Conservation (phyloP, 2,888 invertebrate species). For the Anthophora plumipes region DNA sequence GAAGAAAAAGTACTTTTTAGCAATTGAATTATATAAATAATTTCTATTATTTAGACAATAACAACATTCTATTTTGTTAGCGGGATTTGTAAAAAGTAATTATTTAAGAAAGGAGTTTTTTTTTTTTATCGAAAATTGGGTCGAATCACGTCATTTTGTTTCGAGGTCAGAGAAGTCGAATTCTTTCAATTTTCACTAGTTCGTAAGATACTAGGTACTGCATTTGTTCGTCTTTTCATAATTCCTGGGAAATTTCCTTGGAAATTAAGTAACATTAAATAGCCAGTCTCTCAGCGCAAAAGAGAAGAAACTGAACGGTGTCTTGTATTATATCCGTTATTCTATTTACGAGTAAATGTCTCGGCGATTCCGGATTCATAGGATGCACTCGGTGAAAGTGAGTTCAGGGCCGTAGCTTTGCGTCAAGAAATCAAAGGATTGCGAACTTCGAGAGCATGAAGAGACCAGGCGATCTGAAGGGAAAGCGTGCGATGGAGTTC, state of each 20-base stretch:
- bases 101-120: no score
- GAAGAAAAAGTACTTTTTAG: no score
- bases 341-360: constrained; percentile 59
- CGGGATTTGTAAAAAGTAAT: no score
- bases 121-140: background rate
- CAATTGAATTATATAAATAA: no score
- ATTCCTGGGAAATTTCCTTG: background rate
- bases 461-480: background rate
- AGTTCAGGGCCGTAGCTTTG: constrained; percentile 64
- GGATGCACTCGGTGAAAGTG: constrained; percentile 74
- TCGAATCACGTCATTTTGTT: background rate
- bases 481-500: constrained; percentile 29
- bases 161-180: background rate
- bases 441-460: constrained; percentile 12
- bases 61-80: no score
- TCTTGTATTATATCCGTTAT: constrained; percentile 31
- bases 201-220: no score
- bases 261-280: background rate
- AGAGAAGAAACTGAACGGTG: background rate
- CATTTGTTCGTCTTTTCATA: background rate
- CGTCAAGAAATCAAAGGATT: constrained; percentile 34
- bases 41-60: no score
- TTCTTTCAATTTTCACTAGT: background rate
- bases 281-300: background rate
- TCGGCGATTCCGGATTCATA: constrained; percentile 69